These are phyloP conservation scores for Helicoverpa zea DNA, from an alignment of 1,140 invertebrate genomes.

Conservation along the genomic window DNA sequence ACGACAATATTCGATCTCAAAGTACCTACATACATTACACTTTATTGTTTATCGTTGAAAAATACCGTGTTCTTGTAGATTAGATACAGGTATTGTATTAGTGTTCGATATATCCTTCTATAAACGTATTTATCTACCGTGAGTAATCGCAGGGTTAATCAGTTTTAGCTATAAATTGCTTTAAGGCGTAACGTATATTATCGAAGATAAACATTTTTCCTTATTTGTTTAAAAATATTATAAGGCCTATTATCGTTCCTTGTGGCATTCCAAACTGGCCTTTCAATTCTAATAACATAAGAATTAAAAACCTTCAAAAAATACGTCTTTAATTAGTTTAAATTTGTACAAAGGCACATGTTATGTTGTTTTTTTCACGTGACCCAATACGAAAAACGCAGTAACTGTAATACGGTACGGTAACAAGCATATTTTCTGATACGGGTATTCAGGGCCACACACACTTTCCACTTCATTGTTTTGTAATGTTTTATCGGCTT, in stretches of 20 bases:
- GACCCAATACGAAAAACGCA: no score
- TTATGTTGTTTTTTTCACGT: no score
- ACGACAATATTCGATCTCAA: background rate
- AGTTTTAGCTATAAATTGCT: background rate
- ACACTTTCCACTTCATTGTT: no score
- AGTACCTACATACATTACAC: background rate
- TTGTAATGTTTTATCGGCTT: no score
- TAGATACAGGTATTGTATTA: slow-evolving; percentile 20
- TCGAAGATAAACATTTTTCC: background rate
- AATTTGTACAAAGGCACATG: no score
- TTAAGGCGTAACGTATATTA: background rate
- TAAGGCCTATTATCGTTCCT: background rate
- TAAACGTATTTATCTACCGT: background rate
- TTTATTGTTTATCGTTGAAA: slow-evolving; percentile 28
- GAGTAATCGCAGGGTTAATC: slow-evolving; percentile 11
- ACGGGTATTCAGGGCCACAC: no score
- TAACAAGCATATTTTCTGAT: no score
- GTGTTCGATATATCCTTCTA: slow-evolving; percentile 16
- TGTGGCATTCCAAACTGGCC: background rate
- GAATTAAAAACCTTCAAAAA: no score
- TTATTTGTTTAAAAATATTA: background rate
- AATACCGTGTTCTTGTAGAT: slow-evolving; percentile 9
- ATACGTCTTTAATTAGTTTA: no score
- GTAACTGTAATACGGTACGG: no score
- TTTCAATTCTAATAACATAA: no score